A percentile compares a stretch with the other conserved stretches of the same genome.
phyloP scores from a whole-genome alignment of 2,888 invertebrate species.

The Drosophila niveifrons region DNA sequence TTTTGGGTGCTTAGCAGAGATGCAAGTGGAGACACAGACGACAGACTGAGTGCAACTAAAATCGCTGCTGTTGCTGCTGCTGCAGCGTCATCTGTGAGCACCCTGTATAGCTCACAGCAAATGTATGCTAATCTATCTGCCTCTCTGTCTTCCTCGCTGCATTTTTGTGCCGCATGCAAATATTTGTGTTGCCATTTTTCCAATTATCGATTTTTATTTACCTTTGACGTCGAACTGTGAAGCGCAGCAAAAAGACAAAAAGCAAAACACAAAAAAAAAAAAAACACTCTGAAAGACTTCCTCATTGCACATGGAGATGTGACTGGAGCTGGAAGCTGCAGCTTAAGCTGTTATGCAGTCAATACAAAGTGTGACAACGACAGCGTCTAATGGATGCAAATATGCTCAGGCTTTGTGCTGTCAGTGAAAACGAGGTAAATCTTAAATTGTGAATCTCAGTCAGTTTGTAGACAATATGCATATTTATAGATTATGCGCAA shows the following conservation, averaged over 20 bases:
- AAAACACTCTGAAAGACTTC: slow-evolving; percentile 54
- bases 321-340: background rate
- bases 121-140: slow-evolving; percentile 56
- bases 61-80: slow-evolving; percentile 16
- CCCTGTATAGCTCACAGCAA: slow-evolving; percentile 23
- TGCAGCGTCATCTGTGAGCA: slow-evolving; percentile 20
- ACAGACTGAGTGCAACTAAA: background rate
- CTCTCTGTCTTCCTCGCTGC: slow-evolving; percentile 22
- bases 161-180: slow-evolving; percentile 53
- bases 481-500: slow-evolving; percentile 44
- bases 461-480: slow-evolving; percentile 9
- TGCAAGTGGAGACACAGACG: background rate
- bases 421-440: slow-evolving; percentile 46
- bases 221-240: slow-evolving; percentile 53
- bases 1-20: slow-evolving; percentile 39
- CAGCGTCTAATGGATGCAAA: slow-evolving; percentile 41
- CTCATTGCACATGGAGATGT: slow-evolving; percentile 65
- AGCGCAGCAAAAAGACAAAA: slow-evolving; percentile 20
- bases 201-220: slow-evolving; percentile 75
- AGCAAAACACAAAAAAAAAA: slow-evolving; percentile 4
- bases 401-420: slow-evolving; percentile 14
- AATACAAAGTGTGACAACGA: slow-evolving; percentile 24
- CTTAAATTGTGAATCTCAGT: slow-evolving; percentile 41
- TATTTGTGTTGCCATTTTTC: slow-evolving; percentile 71
- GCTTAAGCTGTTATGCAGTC: slow-evolving; percentile 24